phyloP scores from a whole-genome alignment of 2,113 vertebrate genomes.

The Catharus fuscescens region DNA sequence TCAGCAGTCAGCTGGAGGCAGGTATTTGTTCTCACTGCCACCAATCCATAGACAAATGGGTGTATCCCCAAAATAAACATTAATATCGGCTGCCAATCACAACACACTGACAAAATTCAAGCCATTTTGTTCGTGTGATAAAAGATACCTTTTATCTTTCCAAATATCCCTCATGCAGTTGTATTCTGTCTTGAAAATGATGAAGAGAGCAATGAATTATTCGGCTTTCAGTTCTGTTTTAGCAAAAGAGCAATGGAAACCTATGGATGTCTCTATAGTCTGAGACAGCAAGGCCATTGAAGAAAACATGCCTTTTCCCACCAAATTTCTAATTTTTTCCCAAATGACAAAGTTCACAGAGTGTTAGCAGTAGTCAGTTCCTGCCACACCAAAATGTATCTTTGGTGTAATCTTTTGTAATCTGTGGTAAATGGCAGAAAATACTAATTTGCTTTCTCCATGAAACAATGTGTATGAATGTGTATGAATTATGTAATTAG shows the following conservation, averaged over 20 bases:
- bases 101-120: not conserved
- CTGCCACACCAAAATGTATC: not conserved
- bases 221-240: not conserved
- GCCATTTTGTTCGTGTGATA: not conserved
- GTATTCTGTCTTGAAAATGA: not conserved
- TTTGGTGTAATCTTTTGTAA: not conserved
- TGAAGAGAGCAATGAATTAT: not conserved
- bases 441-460: not conserved
- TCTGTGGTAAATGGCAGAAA: not conserved
- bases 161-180: not conserved
- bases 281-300: not conserved
- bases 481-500: not conserved
- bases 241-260: not conserved
- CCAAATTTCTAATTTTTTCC: not conserved
- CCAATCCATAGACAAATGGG: not conserved
- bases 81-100: not conserved
- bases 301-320: not conserved
- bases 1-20: not conserved
- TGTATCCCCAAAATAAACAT: not conserved
- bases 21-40: not conserved
- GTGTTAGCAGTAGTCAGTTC: not conserved
- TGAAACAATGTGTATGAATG: slow-evolving; percentile 8
- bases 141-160: not conserved
- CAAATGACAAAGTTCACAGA: not conserved
- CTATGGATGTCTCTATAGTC: not conserved